Percentiles rank a stretch among this genome's conserved stretches.
phyloP scores from a whole-genome alignment of 2,113 vertebrate genomes.

The Albula goreensis region DNA sequence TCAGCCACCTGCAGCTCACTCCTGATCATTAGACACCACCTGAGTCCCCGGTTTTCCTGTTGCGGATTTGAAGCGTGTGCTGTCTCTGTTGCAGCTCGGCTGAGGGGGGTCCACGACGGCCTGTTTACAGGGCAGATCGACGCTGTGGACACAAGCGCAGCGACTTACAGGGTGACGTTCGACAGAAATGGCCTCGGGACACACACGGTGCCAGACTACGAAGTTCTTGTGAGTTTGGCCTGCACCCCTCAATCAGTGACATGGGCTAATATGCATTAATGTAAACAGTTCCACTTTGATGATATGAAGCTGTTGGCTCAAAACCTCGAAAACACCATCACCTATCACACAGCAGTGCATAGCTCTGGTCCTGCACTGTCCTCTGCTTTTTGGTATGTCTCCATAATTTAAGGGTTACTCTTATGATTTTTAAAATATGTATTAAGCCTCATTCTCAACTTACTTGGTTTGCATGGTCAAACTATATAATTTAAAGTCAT shows the following conservation, averaged over 20 bases:
- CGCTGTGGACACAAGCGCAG: conserved; percentile 92
- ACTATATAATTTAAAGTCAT: too few species aligned
- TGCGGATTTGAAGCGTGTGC: neutral
- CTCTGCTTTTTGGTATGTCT: too few species aligned
- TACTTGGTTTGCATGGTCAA: too few species aligned
- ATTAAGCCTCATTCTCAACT: too few species aligned
- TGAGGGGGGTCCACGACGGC: conserved; percentile 91
- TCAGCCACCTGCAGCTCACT: too few species aligned
- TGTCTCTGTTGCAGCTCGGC: conserved; percentile 75
- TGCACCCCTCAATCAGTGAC: neutral
- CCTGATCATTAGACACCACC: too few species aligned
- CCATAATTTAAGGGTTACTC: too few species aligned
- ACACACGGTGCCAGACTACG: conserved; percentile 96
- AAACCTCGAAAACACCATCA: too few species aligned
- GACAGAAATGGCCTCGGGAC: conserved; percentile 94
- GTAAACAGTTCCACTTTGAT: neutral
- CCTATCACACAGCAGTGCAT: too few species aligned
- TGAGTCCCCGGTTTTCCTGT: neutral
- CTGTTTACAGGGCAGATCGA: conserved; percentile 97
- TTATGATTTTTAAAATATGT: too few species aligned
- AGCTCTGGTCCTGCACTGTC: too few species aligned
- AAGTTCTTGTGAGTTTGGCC: conserved; percentile 87
- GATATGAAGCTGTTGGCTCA: neutral
- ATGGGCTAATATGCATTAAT: neutral
- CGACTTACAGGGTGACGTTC: conserved; percentile 95